Base-by-base conservation (phyloP, 2,888 invertebrate genomes). In the Eristalinus sepulchralis region DNA sequence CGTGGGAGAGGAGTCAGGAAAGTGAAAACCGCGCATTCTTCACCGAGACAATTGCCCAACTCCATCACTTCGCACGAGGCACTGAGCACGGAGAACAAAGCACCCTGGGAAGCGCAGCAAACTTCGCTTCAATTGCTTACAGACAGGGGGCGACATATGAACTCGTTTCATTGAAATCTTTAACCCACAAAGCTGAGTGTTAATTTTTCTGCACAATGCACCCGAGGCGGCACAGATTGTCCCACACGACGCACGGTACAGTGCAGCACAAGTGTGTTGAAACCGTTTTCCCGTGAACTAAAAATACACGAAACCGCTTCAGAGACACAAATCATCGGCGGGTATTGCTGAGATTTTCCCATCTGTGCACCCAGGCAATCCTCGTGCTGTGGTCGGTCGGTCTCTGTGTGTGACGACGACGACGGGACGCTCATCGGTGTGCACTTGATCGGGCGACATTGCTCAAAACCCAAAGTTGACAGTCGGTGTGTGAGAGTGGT, bases 101-200 rank as follows among this genome's bases (percentile, higher is more conserved):
- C 47, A 17, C 47, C 47, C 47, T 47, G 47, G 17, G 47, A 47
- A 47, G 47, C 6, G 22, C 36, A 27, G 20, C 34, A 6, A 64
- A 64, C 64, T 60, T 60, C 27, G 27, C 57, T 47, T 47, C 47
- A 47, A 47, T 47, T 47, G 17, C 47, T 17, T 0, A 17, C 4
- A 47, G 47, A 6, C 47, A 47, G n/a, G 63, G 27, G 33, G 31
- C 39, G 78, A 86, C 85, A 78, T 82, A 60, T 78, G 82, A 82
- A 73, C 82, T 39, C 82, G 59, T 78, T 86, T 70, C 33, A 78
- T 82, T 86, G 73, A 86, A 80, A 67, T 55, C 63, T 53, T 86
- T 86, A 86, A 86, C 85, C 85, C 82, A 78, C 57, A 68, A 77
- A 82, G 73, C 73, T 72, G 73, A 82, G 85, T 86, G 85, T 86